Evolutionary conservation across 2,113 vertebrate species (phyloP).

Genomic region (Psephotus haematonotus): DNA sequence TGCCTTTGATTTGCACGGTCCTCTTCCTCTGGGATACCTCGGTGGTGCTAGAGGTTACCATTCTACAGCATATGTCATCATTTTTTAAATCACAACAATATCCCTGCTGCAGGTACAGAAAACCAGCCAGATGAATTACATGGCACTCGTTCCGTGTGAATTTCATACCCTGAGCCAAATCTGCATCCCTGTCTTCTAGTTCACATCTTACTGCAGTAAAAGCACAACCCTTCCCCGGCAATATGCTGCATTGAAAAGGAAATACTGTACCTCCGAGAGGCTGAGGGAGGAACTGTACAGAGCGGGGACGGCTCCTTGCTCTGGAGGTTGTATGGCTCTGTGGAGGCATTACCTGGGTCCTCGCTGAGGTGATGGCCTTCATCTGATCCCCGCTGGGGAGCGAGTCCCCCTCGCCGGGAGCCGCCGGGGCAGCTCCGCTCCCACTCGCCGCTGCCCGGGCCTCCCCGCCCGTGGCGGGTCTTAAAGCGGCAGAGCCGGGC

Average conservation of each 20-base stretch:
- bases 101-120: not conserved
- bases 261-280: conserved; percentile 79
- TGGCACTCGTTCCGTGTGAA: not conserved
- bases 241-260: conserved; percentile 71
- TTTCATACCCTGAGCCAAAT: not conserved
- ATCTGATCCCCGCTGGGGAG: conserved; percentile 76
- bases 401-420: conserved; percentile 23
- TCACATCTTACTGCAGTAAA: conserved; percentile 60
- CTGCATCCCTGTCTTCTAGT: not conserved
- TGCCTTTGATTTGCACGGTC: not conserved
- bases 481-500: conserved; percentile 75
- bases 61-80: not conserved
- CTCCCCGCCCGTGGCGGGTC: not conserved
- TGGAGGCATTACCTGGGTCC: conserved; percentile 79
- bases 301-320: conserved; percentile 69
- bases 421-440: not conserved
- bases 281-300: conserved; percentile 72
- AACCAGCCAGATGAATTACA: not conserved
- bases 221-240: conserved; percentile 64
- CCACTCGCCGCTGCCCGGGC: not conserved
- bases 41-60: conserved; percentile 30
- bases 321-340: conserved; percentile 68
- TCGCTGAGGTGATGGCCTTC: conserved; percentile 69
- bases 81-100: not conserved
- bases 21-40: not conserved